Percentiles rank a stretch among this genome's conserved stretches.
phyloP scores from a whole-genome alignment of 2,113 vertebrate genomes.

The Eptesicus fuscus region DNA sequence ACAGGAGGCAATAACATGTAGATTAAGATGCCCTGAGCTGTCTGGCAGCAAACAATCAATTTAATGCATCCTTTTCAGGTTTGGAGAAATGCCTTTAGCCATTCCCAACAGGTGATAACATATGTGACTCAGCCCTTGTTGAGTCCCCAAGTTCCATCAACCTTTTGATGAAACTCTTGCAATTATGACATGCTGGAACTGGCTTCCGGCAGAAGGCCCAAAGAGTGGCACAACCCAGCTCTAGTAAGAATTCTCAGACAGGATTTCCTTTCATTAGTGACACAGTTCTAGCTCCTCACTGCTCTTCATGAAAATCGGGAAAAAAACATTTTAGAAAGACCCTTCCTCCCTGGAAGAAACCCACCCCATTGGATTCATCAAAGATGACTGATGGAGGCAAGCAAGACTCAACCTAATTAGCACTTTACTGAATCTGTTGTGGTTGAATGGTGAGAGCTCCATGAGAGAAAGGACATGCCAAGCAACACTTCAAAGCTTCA shows the following conservation, averaged over 20 bases:
- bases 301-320: slow-evolving; percentile 75
- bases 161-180: no score
- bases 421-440: slow-evolving; percentile 56
- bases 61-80: no score
- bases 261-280: slow-evolving; percentile 61
- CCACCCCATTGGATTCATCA: slow-evolving; percentile 38
- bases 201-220: slow-evolving; percentile 62
- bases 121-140: no score
- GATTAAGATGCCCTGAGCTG: no score
- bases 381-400: slow-evolving; percentile 68
- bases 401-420: slow-evolving; percentile 56
- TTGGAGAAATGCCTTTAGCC: no score
- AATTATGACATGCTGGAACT: no score
- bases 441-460: slow-evolving; percentile 49
- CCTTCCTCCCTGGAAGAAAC: neutral
- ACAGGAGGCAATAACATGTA: no score
- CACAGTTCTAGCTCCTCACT: slow-evolving; percentile 69
- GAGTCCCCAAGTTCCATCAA: no score
- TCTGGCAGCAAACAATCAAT: no score
- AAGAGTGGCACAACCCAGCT: slow-evolving; percentile 73
- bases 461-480: slow-evolving; percentile 59
- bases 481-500: slow-evolving; percentile 48
- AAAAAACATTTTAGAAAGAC: slow-evolving; percentile 70
- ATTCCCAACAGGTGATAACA: no score
- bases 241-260: slow-evolving; percentile 68